Evolutionary conservation across 2,888 invertebrate genomes (phyloP).

Genomic region (Petrolisthes manimaculis): DNA sequence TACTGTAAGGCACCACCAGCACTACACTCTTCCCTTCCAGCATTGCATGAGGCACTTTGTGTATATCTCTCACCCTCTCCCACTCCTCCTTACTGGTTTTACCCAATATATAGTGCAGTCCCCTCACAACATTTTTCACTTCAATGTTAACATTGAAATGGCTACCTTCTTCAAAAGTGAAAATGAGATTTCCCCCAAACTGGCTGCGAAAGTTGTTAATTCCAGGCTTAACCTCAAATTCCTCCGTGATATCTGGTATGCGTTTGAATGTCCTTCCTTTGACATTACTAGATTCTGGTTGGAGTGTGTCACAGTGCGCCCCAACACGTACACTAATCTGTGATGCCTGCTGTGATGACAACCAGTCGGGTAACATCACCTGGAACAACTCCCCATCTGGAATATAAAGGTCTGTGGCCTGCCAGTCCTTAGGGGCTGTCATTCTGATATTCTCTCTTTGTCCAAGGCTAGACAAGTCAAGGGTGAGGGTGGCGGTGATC

Average conservation of each 20-base stretch:
- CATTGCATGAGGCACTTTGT: not conserved
- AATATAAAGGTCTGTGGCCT: slow-evolving; percentile 34
- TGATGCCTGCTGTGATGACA: slow-evolving; percentile 12
- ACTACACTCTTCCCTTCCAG: slow-evolving; percentile 35
- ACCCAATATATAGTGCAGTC: slow-evolving; percentile 25
- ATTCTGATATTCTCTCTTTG: slow-evolving; percentile 24
- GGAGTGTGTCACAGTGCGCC: slow-evolving; percentile 32
- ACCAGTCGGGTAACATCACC: slow-evolving; percentile 7
- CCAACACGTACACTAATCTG: slow-evolving; percentile 41
- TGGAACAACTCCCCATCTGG: slow-evolving; percentile 17
- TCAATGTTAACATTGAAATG: slow-evolving; percentile 20
- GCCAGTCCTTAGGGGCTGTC: slow-evolving; percentile 34
- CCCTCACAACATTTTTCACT: slow-evolving; percentile 35
- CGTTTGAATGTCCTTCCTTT: slow-evolving; percentile 6
- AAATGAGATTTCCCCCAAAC: slow-evolving; percentile 46
- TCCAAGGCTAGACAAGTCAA: not conserved
- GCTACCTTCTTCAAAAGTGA: slow-evolving; percentile 21
- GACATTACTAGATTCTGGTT: slow-evolving; percentile 26
- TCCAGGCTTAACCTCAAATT: slow-evolving; percentile 38
- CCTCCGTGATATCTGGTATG: slow-evolving; percentile 35
- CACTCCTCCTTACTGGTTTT: slow-evolving; percentile 12
- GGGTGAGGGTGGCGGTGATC: not conserved
- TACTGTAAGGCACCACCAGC: slow-evolving; percentile 16
- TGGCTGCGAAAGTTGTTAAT: slow-evolving; percentile 34
- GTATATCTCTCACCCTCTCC: slow-evolving; percentile 19